A percentile compares a stretch with the other conserved stretches of the same genome.
These are phyloP conservation scores for Anarhynchus alexandrinus DNA, from an alignment of 2,113 vertebrate species.

Conservation along the genomic window DNA sequence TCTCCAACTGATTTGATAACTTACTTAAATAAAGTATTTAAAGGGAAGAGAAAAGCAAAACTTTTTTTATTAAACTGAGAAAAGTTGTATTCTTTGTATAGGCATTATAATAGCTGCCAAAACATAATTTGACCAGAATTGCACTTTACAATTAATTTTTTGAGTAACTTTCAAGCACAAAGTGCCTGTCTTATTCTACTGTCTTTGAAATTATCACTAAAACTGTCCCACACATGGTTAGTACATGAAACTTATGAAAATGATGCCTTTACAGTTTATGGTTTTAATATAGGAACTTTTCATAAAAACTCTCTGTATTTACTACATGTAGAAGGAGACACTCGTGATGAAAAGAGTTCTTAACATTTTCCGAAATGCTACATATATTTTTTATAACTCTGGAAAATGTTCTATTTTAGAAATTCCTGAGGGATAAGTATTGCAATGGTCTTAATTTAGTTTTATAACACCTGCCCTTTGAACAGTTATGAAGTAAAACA, in stretches of 20 bases:
- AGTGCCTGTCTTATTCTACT: not conserved
- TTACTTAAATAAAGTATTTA: not conserved
- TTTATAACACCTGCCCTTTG: conserved; percentile 7
- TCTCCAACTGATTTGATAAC: not conserved
- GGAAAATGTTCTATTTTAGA: conserved; percentile 48
- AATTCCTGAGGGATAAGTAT: conserved; percentile 15
- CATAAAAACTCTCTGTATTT: not conserved
- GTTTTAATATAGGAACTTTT: conserved; percentile 27
- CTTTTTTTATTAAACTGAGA: not conserved
- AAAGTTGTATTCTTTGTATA: not conserved
- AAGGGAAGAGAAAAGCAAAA: not conserved
- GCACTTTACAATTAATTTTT: not conserved
- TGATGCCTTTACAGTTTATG: not conserved
- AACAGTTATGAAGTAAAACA: conserved; percentile 56
- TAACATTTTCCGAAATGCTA: conserved; percentile 42
- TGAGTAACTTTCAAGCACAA: not conserved
- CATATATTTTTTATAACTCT: conserved; percentile 31
- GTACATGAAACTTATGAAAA: not conserved
- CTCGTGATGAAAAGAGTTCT: not conserved
- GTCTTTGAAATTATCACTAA: not conserved
- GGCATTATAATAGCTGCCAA: not conserved
- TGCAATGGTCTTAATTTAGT: not conserved
- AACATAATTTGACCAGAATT: not conserved
- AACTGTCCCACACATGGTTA: not conserved
- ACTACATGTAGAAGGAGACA: not conserved